These are phyloP conservation scores for Griposia aprilina DNA, from an alignment of 2,888 invertebrate species.

Conservation along the genomic window DNA sequence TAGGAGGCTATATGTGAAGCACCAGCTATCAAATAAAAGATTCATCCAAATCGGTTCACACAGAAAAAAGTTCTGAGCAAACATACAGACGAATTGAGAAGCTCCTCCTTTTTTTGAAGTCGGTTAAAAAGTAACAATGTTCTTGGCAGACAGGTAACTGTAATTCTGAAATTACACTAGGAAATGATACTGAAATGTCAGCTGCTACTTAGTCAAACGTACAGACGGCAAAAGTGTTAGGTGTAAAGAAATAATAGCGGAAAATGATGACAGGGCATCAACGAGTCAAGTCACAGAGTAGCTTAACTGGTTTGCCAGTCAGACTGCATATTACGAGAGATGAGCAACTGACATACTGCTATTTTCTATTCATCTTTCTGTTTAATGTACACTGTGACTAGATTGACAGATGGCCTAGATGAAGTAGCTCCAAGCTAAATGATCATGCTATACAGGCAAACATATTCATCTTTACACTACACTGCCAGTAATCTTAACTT, in stretches of 20 bases:
- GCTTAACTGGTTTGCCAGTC: slow-evolving; percentile 27
- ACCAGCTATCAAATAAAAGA: too few species aligned
- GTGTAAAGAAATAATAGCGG: slow-evolving; percentile 29
- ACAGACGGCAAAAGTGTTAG: slow-evolving; percentile 46
- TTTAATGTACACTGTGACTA: too few species aligned
- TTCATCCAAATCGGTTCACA: too few species aligned
- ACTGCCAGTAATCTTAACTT: neutral
- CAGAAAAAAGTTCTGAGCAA: too few species aligned
- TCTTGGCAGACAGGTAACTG: neutral
- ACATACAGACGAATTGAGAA: too few species aligned
- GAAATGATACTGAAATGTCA: slow-evolving; percentile 14
- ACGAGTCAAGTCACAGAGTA: slow-evolving; percentile 14
- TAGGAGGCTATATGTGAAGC: too few species aligned
- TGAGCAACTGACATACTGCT: slow-evolving; percentile 33
- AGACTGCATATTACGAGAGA: slow-evolving; percentile 16
- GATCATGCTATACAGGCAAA: too few species aligned
- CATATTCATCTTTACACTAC: too few species aligned
- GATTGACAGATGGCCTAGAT: too few species aligned
- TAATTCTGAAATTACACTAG: neutral
- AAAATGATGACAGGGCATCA: slow-evolving; percentile 16
- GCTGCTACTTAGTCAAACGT: slow-evolving; percentile 19
- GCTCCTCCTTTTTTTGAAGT: too few species aligned
- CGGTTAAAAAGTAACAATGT: neutral
- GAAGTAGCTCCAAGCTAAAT: too few species aligned
- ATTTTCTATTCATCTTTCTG: slow-evolving; percentile 52